A percentile compares a stretch with the other conserved stretches of the same genome.
phyloP scores from a whole-genome alignment of 2,797 vertebrate species.

The Gymnothorax javanicus region DNA sequence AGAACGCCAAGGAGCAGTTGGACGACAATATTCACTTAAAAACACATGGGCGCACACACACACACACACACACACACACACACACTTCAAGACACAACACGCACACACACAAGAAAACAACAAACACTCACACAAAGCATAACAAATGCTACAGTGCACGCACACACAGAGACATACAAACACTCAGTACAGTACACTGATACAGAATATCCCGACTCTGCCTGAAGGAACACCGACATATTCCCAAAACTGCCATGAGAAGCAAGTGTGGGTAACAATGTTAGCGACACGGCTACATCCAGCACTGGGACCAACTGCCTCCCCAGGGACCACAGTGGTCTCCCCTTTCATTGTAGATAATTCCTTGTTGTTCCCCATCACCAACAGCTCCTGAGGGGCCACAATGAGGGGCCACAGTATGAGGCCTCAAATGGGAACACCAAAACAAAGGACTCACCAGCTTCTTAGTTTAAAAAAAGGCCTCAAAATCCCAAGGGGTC shows the following conservation, averaged over 20 bases:
- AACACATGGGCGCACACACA: not conserved
- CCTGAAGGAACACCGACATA: constrained; percentile 37
- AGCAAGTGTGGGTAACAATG: constrained; percentile 44
- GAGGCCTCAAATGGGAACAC: not conserved
- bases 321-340: constrained; percentile 43
- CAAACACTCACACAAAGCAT: constrained; percentile 35
- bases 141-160: constrained; percentile 29
- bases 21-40: constrained; percentile 46
- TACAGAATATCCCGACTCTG: constrained; percentile 40
- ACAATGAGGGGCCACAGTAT: constrained; percentile 31
- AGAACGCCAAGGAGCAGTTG: constrained; percentile 43
- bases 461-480: not conserved
- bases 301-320: constrained; percentile 43
- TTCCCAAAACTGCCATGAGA: constrained; percentile 36
- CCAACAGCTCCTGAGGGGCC: constrained; percentile 41
- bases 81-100: constrained; percentile 14
- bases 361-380: not conserved
- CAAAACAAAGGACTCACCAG: not conserved
- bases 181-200: constrained; percentile 57
- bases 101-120: constrained; percentile 33
- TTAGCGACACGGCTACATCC: not conserved
- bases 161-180: constrained; percentile 21
- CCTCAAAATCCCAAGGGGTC: not conserved
- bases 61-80: constrained; percentile 42
- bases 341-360: constrained; percentile 13